Percentiles rank a stretch among this genome's conserved stretches.
phyloP scores from a whole-genome alignment of 2,888 invertebrate genomes.

The Cybosia mesomella region DNA sequence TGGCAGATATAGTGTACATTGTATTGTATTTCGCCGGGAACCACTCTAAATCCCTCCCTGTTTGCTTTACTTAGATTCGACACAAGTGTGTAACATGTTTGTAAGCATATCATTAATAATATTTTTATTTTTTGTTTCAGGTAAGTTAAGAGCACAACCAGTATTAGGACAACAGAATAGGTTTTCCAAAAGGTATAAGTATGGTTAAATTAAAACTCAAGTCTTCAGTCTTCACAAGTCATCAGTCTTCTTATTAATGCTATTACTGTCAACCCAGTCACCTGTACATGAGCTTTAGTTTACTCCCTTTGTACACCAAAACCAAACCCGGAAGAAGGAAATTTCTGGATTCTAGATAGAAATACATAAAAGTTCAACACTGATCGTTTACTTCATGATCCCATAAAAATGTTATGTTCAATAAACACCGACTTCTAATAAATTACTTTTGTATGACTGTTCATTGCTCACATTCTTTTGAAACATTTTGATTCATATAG shows the following conservation, averaged over 20 bases:
- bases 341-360: conserved; percentile 7
- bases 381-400: conserved; percentile 29
- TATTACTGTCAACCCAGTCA: too few species aligned
- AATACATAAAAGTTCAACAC: background rate
- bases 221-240: too few species aligned
- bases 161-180: background rate
- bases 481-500: conserved; percentile 12
- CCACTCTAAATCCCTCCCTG: too few species aligned
- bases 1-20: too few species aligned
- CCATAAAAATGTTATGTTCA: conserved; percentile 32
- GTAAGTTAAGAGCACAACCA: conserved; percentile 11
- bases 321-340: background rate
- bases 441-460: conserved; percentile 22
- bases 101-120: background rate
- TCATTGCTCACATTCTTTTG: conserved; percentile 22
- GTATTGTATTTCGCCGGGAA: too few species aligned
- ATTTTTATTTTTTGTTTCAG: conserved; percentile 22
- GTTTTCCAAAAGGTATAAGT: background rate
- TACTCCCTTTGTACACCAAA: too few species aligned
- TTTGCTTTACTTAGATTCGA: too few species aligned
- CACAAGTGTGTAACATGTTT: too few species aligned
- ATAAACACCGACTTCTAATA: conserved; percentile 32
- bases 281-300: background rate
- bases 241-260: too few species aligned
- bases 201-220: background rate